Evolutionary conservation across 2,113 vertebrate genomes (phyloP), one percentile per base, ranked within the genome.

Genomic region (Anhinga anhinga): DNA sequence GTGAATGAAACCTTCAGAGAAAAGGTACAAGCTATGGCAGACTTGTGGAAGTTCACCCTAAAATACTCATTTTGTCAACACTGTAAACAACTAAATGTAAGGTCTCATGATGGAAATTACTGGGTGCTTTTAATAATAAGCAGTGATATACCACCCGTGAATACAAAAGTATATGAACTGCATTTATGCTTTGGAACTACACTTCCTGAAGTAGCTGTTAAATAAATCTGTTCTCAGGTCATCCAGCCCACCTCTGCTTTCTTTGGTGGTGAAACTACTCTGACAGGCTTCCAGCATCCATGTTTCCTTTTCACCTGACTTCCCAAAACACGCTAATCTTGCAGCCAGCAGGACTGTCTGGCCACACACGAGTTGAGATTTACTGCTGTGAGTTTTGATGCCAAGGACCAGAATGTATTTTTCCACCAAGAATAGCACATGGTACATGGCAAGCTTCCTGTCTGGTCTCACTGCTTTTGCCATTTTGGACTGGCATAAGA

Each of bases 381-480:
- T 95, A 87, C 13, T 90, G 77, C 84, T 62, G 52, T 71, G 38
- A 67, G 47, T 82, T 94, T 90, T 86, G 76, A 87, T 96, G 83
- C 52, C 84, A 95, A 83, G 67, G 34, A 62, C 44, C 80, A 45
- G 36, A 89, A 74, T 26, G 49, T 55, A 17, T 71, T 95, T 96
- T 92, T 92, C 82, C 66, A 92, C 80, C 77, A 83, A 90, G 66
- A 95, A 91, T 26, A 96, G 20, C 63, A 71, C 22, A 61, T 0
- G 1, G 40, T 53, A 71, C 47, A 40, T 56, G 59, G 12, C 16
- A 88, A 83, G 44, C 13, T 92, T 97, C 90, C 96, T 96, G 44
- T 38, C 44, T 74, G 29, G 30, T 45, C 47, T 94, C 53, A 38
- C n/a, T 49, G 32, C 20, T 56, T 73, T 95, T 76, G 47, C 34